A percentile compares a stretch with the other conserved stretches of the same genome.
These are phyloP conservation scores for Heterochromis multidens DNA, from an alignment of 2,113 vertebrate species.

Conservation along the genomic window DNA sequence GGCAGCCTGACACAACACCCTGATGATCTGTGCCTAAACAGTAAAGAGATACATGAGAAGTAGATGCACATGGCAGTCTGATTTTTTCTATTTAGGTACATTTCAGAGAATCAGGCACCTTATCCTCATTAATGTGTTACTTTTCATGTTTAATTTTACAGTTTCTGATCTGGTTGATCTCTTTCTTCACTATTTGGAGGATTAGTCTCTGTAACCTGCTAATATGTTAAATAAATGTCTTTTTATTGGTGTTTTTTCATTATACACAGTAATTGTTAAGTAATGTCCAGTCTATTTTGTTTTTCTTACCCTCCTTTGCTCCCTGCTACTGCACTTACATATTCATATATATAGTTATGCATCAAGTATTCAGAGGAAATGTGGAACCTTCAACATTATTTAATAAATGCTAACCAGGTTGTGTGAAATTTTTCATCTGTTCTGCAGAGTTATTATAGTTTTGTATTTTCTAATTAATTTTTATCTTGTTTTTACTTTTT, in stretches of 20 bases:
- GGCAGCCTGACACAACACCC: constrained; percentile 80
- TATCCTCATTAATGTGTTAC: background rate
- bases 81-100: background rate
- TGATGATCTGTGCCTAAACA: constrained; percentile 81
- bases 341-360: no score
- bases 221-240: background rate
- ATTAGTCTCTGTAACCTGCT: background rate
- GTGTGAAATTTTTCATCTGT: no score
- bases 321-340: no score
- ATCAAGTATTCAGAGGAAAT: no score
- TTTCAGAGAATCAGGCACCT: background rate
- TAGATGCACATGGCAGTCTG: background rate
- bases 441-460: background rate
- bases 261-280: background rate
- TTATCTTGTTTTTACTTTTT: background rate
- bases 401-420: no score
- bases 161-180: background rate
- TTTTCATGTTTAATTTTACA: background rate
- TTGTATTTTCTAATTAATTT: background rate
- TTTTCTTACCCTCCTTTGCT: no score
- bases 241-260: background rate
- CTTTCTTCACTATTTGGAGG: background rate
- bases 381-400: no score
- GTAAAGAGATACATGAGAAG: background rate
- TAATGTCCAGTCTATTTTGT: background rate